Evolutionary conservation across 1,140 invertebrate species (phyloP).

Genomic region (Drosophila guanche): DNA sequence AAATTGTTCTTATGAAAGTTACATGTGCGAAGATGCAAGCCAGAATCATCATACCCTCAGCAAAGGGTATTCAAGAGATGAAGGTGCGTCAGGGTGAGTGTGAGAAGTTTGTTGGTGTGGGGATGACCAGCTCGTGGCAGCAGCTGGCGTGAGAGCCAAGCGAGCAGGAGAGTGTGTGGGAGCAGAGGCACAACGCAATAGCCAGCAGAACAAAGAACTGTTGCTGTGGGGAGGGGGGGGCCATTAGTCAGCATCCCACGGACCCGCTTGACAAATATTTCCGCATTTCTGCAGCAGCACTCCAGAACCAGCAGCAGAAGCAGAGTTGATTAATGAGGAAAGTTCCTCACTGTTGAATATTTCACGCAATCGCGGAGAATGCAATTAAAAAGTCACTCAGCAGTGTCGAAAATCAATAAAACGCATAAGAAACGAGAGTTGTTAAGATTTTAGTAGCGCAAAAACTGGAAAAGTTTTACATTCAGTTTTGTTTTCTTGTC

Average conservation of each 20-base stretch:
- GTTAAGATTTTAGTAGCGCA: not conserved
- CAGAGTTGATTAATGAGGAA: constrained; percentile 33
- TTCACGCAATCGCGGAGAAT: constrained; percentile 16
- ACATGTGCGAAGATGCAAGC: not conserved
- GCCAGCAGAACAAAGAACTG: constrained; percentile 40
- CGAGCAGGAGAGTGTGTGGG: not conserved
- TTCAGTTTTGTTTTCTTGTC: constrained; percentile 28
- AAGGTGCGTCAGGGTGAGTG: not conserved
- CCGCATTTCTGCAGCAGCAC: constrained; percentile 37
- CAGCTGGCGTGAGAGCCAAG: constrained; percentile 16
- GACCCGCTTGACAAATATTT: constrained; percentile 31
- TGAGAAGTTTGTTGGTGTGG: not conserved
- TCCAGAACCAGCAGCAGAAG: no score
- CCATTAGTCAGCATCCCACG: constrained; percentile 34
- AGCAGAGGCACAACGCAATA: constrained; percentile 10
- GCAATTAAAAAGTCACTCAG: constrained; percentile 34
- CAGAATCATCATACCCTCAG: no score
- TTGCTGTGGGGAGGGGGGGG: constrained; percentile 29
- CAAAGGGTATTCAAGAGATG: no score
- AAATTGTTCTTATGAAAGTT: no score
- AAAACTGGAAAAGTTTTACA: constrained; percentile 39
- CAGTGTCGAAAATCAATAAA: constrained; percentile 36
- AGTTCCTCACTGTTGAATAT: not conserved
- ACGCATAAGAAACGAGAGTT: constrained; percentile 7
- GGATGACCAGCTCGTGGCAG: not conserved